phyloP scores from a whole-genome alignment of 2,888 invertebrate genomes.

The Cryptus armator region DNA sequence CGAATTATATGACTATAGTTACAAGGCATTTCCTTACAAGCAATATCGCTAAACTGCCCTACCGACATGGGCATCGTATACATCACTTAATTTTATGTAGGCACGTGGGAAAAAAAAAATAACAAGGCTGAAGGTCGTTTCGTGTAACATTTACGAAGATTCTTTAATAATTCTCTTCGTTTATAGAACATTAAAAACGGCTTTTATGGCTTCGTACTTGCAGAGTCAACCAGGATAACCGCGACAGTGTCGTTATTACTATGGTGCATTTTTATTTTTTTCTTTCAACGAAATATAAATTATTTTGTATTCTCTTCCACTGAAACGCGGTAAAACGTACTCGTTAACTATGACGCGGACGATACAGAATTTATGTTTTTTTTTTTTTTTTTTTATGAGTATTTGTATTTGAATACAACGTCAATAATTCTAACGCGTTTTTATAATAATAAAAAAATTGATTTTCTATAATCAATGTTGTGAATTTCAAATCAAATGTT shows the following conservation, averaged over 20 bases:
- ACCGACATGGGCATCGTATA: slow-evolving; percentile 42
- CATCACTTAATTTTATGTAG: slow-evolving; percentile 56
- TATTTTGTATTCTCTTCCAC: background rate
- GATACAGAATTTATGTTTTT: background rate
- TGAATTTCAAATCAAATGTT: no score
- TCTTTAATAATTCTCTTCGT: slow-evolving; percentile 61
- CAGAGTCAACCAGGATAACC: slow-evolving; percentile 31
- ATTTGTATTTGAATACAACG: no score
- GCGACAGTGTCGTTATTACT: background rate
- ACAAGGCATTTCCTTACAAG: slow-evolving; percentile 48
- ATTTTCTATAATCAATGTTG: no score
- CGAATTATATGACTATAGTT: slow-evolving; percentile 52
- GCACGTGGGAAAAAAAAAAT: slow-evolving; percentile 41
- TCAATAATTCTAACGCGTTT: no score
- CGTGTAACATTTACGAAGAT: slow-evolving; percentile 49
- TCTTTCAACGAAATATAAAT: background rate
- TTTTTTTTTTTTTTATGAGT: background rate
- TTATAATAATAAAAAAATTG: no score
- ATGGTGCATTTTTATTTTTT: background rate
- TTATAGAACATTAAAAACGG: slow-evolving; percentile 60
- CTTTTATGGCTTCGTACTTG: slow-evolving; percentile 29
- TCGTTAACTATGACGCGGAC: background rate
- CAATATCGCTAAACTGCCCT: slow-evolving; percentile 56
- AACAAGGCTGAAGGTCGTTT: slow-evolving; percentile 47
- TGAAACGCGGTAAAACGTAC: background rate